These are phyloP conservation scores for Pseudochaenichthys georgianus DNA, from an alignment of 2,797 vertebrate species.

Conservation along the genomic window DNA sequence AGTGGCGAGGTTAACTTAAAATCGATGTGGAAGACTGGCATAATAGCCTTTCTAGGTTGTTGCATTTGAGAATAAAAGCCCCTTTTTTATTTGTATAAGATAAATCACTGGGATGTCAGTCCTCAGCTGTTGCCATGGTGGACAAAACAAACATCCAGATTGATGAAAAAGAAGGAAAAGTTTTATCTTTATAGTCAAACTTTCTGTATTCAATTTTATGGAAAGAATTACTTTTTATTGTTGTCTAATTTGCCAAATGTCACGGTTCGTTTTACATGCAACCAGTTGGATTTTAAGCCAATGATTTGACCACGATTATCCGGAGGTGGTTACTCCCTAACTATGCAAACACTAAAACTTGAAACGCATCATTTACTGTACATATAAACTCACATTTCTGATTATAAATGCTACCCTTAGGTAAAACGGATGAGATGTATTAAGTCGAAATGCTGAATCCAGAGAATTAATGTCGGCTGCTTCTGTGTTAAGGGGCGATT, in stretches of 20 bases:
- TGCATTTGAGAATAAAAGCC: slow-evolving; percentile 67
- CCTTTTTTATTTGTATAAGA: slow-evolving; percentile 64
- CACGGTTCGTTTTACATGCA: slow-evolving; percentile 61
- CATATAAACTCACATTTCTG: slow-evolving; percentile 77
- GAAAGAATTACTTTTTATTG: slow-evolving; percentile 57
- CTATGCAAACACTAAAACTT: slow-evolving; percentile 76
- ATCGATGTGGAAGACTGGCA: slow-evolving; percentile 79
- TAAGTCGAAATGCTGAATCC: slow-evolving; percentile 81
- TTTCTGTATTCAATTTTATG: slow-evolving; percentile 49
- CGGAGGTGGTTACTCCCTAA: slow-evolving; percentile 64
- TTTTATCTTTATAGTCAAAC: slow-evolving; percentile 53
- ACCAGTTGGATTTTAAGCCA: slow-evolving; percentile 60
- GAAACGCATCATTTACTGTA: slow-evolving; percentile 80
- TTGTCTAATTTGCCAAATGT: slow-evolving; percentile 56
- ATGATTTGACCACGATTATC: slow-evolving; percentile 56
- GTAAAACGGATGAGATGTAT: slow-evolving; percentile 77
- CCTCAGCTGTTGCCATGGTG: slow-evolving; percentile 85
- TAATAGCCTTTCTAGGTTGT: slow-evolving; percentile 76
- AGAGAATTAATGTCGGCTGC: slow-evolving; percentile 73
- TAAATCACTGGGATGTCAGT: slow-evolving; percentile 65
- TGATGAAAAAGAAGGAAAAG: slow-evolving; percentile 44
- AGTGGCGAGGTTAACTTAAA: slow-evolving; percentile 75
- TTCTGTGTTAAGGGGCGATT: slow-evolving; percentile 49
- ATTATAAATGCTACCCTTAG: slow-evolving; percentile 83
- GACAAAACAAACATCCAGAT: slow-evolving; percentile 67